Base-by-base conservation (phyloP, 2,797 vertebrate genomes). In the Myiotriccus ornatus region DNA sequence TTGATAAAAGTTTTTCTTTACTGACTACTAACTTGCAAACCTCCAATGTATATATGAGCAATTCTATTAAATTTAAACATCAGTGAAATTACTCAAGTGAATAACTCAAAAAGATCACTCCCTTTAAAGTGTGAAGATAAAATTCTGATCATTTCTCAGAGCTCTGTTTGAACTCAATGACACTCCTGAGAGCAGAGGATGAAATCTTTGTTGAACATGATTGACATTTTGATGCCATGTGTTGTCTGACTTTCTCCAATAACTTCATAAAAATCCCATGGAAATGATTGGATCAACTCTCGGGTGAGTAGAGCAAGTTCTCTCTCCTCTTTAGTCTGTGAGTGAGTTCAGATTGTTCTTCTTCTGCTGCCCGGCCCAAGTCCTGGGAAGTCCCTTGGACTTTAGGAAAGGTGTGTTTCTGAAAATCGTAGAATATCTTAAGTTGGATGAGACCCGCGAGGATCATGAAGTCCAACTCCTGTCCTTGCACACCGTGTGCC, bases 1-100 rank as follows among this genome's bases (percentile, higher is more conserved):
- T 84, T 73, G 69, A 78, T 83, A 63, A 62, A 55, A 81, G 43
- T 50, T 87, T 91, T 82, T 78, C 84, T 60, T 60, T 30, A 65
- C 74, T 93, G 83, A 74, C 65, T 85, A 49, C 59, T 60, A 88
- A 91, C 62, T 84, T 79, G 35, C 80, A 94, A 90, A 82, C 41
- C 81, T 92, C 85, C 73, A 78, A 49, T 39, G 88, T 88, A 41
- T 41, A 30, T 41, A 56, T 57, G 86, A 89, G 77, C 74, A 84
- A 70, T 95, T 94, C 77, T 74, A 37, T 90, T 87, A 79, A 78
- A 90, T 90, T 93, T 94, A 86, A 94, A 78, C 88, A 91, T 91
- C 87, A 90, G 7, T 94, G 86, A 82, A 89, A 88, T 96, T 91
- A 89, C 83, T 81, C 70, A 47, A 70, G 77, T 95, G 94, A 90